Evolutionary conservation across 2,797 vertebrate genomes (phyloP), one percentile per base, ranked within the genome.

Genomic region (Cheirogaleus major): DNA sequence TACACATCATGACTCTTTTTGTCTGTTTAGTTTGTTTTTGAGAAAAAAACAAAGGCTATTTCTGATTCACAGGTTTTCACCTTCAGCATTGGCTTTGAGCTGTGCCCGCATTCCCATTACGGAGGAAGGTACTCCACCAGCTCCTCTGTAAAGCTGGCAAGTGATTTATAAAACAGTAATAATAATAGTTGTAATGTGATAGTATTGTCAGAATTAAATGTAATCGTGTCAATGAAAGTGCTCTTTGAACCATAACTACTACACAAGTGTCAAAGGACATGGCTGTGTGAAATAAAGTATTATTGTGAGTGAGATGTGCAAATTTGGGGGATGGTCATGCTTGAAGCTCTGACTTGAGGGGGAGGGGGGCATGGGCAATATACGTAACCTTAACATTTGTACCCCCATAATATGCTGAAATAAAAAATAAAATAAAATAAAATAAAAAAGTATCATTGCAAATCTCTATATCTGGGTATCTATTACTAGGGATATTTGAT

Each of bases 21-120:
- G 57, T 41, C 18, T 88, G 32, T 76, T 89, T 93, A 75, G 45
- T 76, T 79, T 73, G 50, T 75, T 57, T 89, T 79, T 67, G 63
- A 41, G 20, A 35, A 70, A 35, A 35, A 87, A 84, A 52, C 25
- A 41, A 78, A 91, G 15, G 7, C 25, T 73, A 25, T 41, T 82
- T 85, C 65, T 83, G 43, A 73, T 67, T 59, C 57, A 13, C 18
- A 3, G n/a, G n/a, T 25, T 15, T 23, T 43, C 41, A 67, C 15
- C 27, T 52, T 67, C 8, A 38, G 35, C 20, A 12, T 43, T 67
- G 27, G 43, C 30, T 89, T 50, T 85, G 61, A 43, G 52, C 43
- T 76, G 45, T 15, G 18, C 11, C 35, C 2, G 0, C 30, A 0
- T 69, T 69, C 5, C 2, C 22, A 2, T 67, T 52, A 50, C 10